phyloP scores from a whole-genome alignment of 2,113 vertebrate genomes.

The Jaculus jaculus region DNA sequence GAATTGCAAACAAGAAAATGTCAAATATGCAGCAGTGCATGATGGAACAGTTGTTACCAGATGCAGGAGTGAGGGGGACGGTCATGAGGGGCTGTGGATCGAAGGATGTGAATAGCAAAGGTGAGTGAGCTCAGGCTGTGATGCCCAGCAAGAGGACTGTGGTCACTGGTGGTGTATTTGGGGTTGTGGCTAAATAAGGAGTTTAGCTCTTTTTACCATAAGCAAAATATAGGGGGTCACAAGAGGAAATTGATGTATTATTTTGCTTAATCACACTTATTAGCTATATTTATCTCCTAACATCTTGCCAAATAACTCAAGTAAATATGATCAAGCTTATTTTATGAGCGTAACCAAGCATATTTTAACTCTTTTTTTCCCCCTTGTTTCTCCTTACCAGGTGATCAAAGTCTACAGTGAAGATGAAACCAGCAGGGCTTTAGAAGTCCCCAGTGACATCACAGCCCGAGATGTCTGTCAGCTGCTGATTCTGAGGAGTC shows the following conservation, averaged over 20 bases:
- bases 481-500: conserved; percentile 95
- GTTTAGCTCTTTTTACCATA: background rate
- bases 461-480: conserved; percentile 96
- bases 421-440: conserved; percentile 94
- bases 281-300: background rate
- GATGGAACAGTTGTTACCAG: background rate
- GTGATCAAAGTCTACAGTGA: conserved; percentile 98
- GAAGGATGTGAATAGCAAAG: background rate
- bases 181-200: background rate
- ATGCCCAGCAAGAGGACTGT: background rate
- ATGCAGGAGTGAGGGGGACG: background rate
- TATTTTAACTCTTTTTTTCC: conserved; percentile 63
- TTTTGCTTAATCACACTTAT: background rate
- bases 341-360: background rate
- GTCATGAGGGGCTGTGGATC: background rate
- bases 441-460: conserved; percentile 95
- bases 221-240: background rate
- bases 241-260: background rate
- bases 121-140: background rate
- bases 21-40: background rate
- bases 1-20: background rate
- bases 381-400: conserved; percentile 89
- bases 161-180: background rate
- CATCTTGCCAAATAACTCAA: background rate
- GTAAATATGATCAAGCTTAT: background rate